Conservation (phyloP, 2,888 invertebrate genomes). For the Tridacna crocea region DNA sequence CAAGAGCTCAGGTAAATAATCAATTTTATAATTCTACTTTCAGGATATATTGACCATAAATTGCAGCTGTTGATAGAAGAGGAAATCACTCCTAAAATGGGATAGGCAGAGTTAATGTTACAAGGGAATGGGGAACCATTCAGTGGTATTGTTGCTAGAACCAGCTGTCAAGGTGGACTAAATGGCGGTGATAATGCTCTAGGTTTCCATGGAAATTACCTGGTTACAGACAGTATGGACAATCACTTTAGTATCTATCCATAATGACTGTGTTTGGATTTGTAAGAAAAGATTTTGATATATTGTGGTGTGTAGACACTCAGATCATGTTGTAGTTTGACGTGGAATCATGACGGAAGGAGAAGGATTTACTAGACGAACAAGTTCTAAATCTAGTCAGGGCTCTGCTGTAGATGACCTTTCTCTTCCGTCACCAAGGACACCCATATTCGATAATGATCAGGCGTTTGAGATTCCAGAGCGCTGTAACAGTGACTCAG, state of each 20-base stretch:
- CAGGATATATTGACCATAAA: background rate
- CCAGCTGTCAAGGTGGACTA: background rate
- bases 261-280: no score
- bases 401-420: conserved; percentile 74
- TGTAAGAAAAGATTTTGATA: no score
- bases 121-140: background rate
- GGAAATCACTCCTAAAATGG: background rate
- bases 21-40: background rate
- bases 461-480: conserved; percentile 73
- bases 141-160: background rate
- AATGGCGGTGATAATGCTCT: no score
- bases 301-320: background rate
- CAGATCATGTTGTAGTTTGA: background rate
- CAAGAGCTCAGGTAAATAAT: background rate
- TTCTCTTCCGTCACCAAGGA: conserved; percentile 72
- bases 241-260: no score
- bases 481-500: conserved; percentile 80
- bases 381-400: conserved; percentile 57
- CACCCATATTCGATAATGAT: conserved; percentile 61
- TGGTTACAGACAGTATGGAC: no score
- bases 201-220: no score
- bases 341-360: conserved; percentile 57
- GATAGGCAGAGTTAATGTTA: background rate
- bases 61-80: background rate
- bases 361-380: conserved; percentile 56